Conservation (phyloP, 2,113 vertebrate genomes). For the Gopherus evgoodei region DNA sequence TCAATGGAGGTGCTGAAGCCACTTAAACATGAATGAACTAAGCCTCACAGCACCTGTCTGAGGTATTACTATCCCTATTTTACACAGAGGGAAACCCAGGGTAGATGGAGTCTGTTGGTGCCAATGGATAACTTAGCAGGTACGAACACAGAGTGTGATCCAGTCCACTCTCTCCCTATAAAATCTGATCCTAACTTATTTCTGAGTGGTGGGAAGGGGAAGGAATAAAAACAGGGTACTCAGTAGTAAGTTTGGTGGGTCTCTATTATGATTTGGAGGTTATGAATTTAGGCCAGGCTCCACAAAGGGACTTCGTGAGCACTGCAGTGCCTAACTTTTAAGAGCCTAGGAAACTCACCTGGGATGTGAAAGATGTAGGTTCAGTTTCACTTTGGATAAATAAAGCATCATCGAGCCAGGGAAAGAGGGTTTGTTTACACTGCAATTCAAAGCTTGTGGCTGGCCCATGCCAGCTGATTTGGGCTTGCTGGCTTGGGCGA, state of each 20-base stretch:
- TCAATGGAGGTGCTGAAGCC: neutral
- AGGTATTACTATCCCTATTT: neutral
- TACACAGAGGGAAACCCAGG: accelerated
- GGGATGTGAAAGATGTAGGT: too few relatives aligned
- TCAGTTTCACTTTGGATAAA: too few relatives aligned
- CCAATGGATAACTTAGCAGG: neutral
- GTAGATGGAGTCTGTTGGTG: accelerated
- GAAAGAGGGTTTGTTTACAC: too few relatives aligned
- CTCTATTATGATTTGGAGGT: neutral
- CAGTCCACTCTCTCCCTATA: neutral
- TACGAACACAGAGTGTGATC: neutral
- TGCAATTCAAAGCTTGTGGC: too few relatives aligned
- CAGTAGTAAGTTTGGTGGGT: neutral
- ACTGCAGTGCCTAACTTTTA: neutral
- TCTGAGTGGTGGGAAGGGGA: too few relatives aligned
- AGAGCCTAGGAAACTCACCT: too few relatives aligned
- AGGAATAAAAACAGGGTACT: neutral
- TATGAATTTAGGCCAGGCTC: neutral
- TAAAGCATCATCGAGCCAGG: too few relatives aligned
- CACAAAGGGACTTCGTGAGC: accelerated
- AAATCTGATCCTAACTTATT: neutral
- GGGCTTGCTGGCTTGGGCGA: too few relatives aligned
- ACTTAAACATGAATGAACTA: neutral
- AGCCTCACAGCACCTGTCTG: neutral
- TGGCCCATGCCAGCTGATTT: too few relatives aligned